Evolutionary conservation across 1,140 invertebrate species (phyloP), one percentile per base, ranked within the genome.

Genomic region (Amphibalanus amphitrite): DNA sequence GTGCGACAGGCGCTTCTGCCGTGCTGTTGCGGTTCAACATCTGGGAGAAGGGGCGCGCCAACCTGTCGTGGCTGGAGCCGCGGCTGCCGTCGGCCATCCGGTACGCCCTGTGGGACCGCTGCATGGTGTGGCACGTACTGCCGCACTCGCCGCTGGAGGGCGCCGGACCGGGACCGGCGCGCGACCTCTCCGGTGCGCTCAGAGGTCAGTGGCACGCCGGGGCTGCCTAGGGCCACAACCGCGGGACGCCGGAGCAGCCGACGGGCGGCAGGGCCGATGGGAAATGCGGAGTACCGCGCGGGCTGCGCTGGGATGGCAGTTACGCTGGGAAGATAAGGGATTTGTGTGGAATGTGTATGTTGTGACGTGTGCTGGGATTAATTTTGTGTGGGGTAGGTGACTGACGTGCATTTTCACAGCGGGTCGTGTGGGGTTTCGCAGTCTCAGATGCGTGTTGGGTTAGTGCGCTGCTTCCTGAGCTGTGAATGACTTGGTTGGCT

Each of bases 41-140:
- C 59, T 92, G 90, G 90, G 88, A 88, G 76, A 85, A 87, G 75
- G 90, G 90, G 0, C 79, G 86, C 72, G 84, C 89, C 0, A 89
- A 89, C 76, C 75, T 87, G 17, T 85, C 87, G 67, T 80, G 83
- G 33, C 79, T 91, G 10, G 80, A 82, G 64, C 81, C 85, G 30
- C 86, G 85, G 76, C 77, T 91, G n/a, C 81, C 80, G 29, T 78
- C 80, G 0, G 84, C 87, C 1, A 83, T 89, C 0, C 82, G 82
- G 72, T 85, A 90, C 74, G 83, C 88, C 0, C 76, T 86, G 65
- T 90, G 88, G 87, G 90, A 92, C 77, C 80, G 91, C 17, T 79
- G 88, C 0, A 88, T 84, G 38, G 90, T 92, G 78, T 89, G 88
- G 77, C 81, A 84, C 74, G 80, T 90, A 29, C 77, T 90, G 4